These are phyloP conservation scores for Lepidurus couesii DNA, from an alignment of 1,140 invertebrate species.

Conservation along the genomic window DNA sequence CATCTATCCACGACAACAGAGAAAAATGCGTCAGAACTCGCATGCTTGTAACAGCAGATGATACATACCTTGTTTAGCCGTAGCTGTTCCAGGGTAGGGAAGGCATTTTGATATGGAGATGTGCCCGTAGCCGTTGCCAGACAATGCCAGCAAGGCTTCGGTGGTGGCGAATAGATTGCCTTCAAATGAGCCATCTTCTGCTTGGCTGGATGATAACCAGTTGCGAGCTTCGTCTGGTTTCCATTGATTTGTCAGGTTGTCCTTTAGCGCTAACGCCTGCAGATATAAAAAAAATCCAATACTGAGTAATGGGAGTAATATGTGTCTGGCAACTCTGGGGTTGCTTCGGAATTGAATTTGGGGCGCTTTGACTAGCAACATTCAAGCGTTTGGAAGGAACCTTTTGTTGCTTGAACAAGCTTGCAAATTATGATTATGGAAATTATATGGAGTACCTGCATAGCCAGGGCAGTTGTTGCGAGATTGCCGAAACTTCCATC, in stretches of 20 bases:
- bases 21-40: background rate
- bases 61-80: conserved; percentile 46
- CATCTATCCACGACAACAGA: background rate
- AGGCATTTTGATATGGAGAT: conserved; percentile 15
- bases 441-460: conserved; percentile 52
- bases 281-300: conserved; percentile 12
- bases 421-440: background rate
- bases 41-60: background rate
- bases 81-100: conserved; percentile 46
- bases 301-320: background rate
- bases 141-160: conserved; percentile 65
- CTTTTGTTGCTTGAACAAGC: background rate
- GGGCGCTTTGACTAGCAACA: too few species aligned
- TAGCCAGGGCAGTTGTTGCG: conserved; percentile 69
- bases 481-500: conserved; percentile 73
- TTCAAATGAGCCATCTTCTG: conserved; percentile 68
- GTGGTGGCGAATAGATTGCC: conserved; percentile 61
- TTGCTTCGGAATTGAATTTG: background rate
- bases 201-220: conserved; percentile 66
- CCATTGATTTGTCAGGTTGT: conserved; percentile 34
- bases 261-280: conserved; percentile 56
- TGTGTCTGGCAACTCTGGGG: background rate
- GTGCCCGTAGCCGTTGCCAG: conserved; percentile 38
- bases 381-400: too few species aligned
- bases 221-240: conserved; percentile 57